Evolutionary conservation across 2,888 invertebrate species (phyloP), one percentile per base, ranked within the genome.

Genomic region (Parthenolecanium corni): DNA sequence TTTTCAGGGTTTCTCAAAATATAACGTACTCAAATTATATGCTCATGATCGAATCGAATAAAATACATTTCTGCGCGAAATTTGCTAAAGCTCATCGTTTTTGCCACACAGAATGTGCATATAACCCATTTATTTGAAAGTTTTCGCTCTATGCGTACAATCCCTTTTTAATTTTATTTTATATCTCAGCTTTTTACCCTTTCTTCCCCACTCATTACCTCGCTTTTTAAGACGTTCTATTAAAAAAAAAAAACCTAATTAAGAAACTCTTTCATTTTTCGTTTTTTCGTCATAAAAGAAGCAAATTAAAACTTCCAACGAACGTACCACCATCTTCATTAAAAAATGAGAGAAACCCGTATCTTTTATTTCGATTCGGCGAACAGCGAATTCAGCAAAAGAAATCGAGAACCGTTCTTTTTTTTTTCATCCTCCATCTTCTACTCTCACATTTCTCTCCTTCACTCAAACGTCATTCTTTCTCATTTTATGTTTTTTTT

Each of bases 251-350:
- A 56, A 56, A 56, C 56, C 56, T 56, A 56, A 56, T 56, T 56
- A 56, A 56, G 56, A 56, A 56, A 56, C 56, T 56, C 56, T 56
- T 56, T 56, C 56, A 56, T 56, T 56, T 56, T 56, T 56, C 56
- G 42, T 56, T 42, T 56, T 56, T 56, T 56, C 56, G 56, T 56
- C 56, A 56, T 56, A 56, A 56, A 56, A 56, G 56, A 56, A 56
- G 56, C 56, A 56, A 56, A 56, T 56, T 56, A 56, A 56, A 56
- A 56, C 56, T 56, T 56, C 56, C 46, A 56, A 56, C 21, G 56
- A 56, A 56, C 56, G 56, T 56, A 56, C 56, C 56, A 56, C 56
- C 56, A 56, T 56, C 56, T 56, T 56, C 56, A 56, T 56, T 56
- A 56, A 56, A 56, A 56, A 56, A 56, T 56, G 56, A 46, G 44